These are phyloP conservation scores for Muschampia staudingeri DNA, from an alignment of 2,888 invertebrate species.

Conservation along the genomic window DNA sequence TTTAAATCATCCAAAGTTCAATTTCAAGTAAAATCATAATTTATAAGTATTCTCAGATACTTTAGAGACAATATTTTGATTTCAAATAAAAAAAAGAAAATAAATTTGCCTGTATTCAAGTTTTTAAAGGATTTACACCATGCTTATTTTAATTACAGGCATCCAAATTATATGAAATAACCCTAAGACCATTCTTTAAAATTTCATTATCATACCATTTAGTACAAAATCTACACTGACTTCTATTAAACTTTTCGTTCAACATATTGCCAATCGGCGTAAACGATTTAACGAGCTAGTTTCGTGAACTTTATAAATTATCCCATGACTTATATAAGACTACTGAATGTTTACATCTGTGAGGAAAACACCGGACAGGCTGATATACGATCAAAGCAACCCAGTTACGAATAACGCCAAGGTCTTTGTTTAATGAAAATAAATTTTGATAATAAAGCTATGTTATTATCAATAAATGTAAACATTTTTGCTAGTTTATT, in stretches of 20 bases:
- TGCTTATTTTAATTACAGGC: no score
- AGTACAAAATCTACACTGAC: neutral
- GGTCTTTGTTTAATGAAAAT: constrained; percentile 25
- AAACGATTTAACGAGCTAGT: constrained; percentile 74
- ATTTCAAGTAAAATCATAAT: no score
- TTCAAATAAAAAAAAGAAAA: no score
- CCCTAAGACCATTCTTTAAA: no score
- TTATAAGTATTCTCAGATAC: no score
- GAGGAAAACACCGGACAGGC: constrained; percentile 70
- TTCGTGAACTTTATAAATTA: constrained; percentile 82
- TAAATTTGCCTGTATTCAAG: no score
- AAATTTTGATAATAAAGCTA: constrained; percentile 22
- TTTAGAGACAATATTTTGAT: no score
- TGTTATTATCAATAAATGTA: constrained; percentile 12
- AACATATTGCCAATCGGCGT: constrained; percentile 69
- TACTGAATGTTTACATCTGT: constrained; percentile 58
- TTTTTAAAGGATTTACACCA: no score
- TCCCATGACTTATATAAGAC: constrained; percentile 56
- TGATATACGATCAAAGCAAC: constrained; percentile 84
- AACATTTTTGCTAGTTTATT: constrained; percentile 15
- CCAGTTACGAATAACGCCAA: constrained; percentile 74
- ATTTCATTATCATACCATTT: neutral
- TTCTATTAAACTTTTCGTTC: constrained; percentile 40
- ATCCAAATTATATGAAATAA: no score
- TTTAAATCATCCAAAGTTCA: no score